Evolutionary conservation across 2,113 vertebrate genomes (phyloP).

Genomic region (Tylochromis polylepis): DNA sequence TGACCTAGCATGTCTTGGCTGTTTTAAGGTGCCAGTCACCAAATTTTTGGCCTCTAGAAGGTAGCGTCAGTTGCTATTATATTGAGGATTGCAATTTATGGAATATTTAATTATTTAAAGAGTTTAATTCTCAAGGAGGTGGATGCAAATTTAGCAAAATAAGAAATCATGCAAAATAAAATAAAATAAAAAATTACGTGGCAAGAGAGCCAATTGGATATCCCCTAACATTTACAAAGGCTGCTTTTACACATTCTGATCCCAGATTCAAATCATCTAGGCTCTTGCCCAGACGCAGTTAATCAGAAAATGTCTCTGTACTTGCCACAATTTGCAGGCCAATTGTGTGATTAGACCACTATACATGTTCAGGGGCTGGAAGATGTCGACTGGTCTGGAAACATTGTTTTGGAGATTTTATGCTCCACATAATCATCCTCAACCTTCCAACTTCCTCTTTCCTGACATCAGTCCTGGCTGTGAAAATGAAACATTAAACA

Average conservation of each 20-base stretch:
- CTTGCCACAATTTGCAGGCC: background rate
- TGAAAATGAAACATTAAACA: background rate
- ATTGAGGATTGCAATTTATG: background rate
- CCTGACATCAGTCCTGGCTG: background rate
- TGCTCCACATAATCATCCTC: background rate
- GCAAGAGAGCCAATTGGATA: rapidly evolving
- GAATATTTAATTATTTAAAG: background rate
- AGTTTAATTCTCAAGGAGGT: background rate
- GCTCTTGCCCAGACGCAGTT: background rate
- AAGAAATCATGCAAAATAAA: background rate
- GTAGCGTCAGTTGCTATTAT: background rate
- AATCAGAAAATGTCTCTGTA: background rate
- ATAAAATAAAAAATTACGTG: rapidly evolving
- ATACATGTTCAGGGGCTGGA: background rate
- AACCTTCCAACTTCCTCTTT: background rate
- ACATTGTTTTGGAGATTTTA: background rate
- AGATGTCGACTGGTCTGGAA: rapidly evolving
- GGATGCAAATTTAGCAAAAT: background rate
- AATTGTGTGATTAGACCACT: background rate
- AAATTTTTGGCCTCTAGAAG: background rate
- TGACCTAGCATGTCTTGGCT: too few relatives aligned
- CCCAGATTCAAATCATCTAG: background rate
- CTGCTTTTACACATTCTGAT: background rate
- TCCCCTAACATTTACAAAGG: background rate
- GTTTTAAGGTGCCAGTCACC: background rate